These are phyloP conservation scores for Shargacucullia verbasci DNA, from an alignment of 2,888 invertebrate genomes.

Conservation along the genomic window DNA sequence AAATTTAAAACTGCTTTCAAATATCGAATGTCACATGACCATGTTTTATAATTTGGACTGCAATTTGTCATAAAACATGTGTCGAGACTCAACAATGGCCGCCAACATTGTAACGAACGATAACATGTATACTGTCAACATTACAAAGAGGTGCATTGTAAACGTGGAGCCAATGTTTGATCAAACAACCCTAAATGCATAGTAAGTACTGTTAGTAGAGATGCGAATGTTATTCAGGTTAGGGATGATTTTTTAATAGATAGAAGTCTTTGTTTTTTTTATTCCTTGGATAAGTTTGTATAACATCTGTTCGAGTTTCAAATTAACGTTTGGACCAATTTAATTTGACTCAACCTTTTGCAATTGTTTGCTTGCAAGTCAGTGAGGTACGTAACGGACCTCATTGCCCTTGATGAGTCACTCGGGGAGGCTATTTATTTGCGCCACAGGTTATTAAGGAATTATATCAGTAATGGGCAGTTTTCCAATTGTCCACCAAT, in stretches of 20 bases:
- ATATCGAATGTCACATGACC: conserved; percentile 38
- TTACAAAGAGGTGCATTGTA: conserved; percentile 47
- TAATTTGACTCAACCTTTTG: too few relatives aligned
- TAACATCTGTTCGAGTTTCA: too few relatives aligned
- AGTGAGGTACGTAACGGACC: too few relatives aligned
- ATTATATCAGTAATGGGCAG: neutral
- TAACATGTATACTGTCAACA: conserved; percentile 49
- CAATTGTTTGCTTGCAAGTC: too few relatives aligned
- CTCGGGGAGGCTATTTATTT: too few relatives aligned
- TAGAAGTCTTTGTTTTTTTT: too few relatives aligned
- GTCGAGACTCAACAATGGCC: conserved; percentile 56
- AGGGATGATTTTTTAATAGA: neutral
- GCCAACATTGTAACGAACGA: conserved; percentile 57
- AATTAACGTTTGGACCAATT: too few relatives aligned
- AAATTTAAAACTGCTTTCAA: conserved; percentile 6
- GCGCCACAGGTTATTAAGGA: too few relatives aligned
- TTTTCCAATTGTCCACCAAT: conserved; percentile 13
- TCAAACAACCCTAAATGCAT: conserved; percentile 53
- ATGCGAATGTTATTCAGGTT: conserved; percentile 6
- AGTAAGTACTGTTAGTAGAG: conserved; percentile 21
- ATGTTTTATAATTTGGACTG: conserved; percentile 47
- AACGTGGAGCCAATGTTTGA: conserved; percentile 53
- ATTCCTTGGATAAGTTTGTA: neutral
- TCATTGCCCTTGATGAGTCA: too few relatives aligned
- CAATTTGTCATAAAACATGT: conserved; percentile 63